phyloP scores from a whole-genome alignment of 2,113 vertebrate species.

The Malurus alboscapulatus region DNA sequence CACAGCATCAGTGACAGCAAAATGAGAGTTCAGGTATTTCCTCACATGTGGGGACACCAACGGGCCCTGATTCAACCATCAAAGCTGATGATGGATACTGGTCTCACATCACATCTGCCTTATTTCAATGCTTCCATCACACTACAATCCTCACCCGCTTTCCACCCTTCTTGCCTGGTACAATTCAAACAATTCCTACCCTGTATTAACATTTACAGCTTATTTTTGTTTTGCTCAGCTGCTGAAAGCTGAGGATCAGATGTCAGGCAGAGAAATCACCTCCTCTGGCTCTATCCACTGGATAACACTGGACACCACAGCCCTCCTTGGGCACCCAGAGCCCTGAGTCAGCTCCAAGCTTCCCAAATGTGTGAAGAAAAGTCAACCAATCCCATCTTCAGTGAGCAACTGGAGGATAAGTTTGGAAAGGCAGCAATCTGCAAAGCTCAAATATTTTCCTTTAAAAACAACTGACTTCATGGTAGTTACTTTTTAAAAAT shows the following conservation, averaged over 20 bases:
- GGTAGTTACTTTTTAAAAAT: not conserved
- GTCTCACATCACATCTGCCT: rapidly evolving
- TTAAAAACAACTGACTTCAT: not conserved
- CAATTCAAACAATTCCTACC: not conserved
- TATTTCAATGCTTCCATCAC: not conserved
- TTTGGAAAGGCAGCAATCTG: not conserved
- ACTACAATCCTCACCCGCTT: not conserved
- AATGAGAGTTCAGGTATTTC: not conserved
- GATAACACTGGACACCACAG: rapidly evolving
- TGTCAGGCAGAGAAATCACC: not conserved
- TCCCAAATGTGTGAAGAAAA: not conserved
- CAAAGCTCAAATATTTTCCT: not conserved
- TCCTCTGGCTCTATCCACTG: not conserved
- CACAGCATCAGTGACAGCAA: not conserved
- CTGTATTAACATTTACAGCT: not conserved
- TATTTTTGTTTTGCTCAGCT: not conserved
- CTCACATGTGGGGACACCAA: rapidly evolving
- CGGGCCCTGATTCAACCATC: not conserved
- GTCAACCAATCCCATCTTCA: not conserved
- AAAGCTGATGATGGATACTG: rapidly evolving
- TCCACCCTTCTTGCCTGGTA: not conserved
- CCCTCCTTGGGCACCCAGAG: not conserved
- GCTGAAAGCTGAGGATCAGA: not conserved
- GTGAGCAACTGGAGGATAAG: not conserved
- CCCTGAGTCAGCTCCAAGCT: not conserved